Conservation (phyloP, 2,797 vertebrate genomes). For the Megaceryle alcyon region DNA sequence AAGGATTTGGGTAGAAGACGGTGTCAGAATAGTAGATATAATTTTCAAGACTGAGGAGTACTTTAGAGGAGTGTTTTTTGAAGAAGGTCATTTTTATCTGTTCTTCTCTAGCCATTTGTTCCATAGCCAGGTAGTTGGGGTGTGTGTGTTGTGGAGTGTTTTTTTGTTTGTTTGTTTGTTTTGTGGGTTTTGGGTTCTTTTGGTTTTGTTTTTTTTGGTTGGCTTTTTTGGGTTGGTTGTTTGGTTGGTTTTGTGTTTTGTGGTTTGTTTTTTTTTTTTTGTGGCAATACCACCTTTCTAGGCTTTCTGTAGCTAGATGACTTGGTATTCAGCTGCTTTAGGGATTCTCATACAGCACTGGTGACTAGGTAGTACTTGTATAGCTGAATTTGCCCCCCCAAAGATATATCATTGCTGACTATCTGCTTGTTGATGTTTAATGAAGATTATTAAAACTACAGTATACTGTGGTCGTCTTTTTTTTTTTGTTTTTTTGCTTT, state of each 20-base stretch:
- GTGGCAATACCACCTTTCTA: neutral
- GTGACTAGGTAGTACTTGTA: neutral
- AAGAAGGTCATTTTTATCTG: neutral
- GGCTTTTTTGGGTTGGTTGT: too few relatives aligned
- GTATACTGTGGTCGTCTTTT: neutral
- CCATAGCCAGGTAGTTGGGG: rapidly evolving
- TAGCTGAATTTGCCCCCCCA: neutral
- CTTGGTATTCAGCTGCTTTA: neutral
- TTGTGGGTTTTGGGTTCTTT: too few relatives aligned
- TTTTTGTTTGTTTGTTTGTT: too few relatives aligned
- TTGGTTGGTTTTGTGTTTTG: too few relatives aligned
- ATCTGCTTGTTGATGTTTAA: neutral
- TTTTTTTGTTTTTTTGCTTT: neutral
- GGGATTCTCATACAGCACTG: neutral
- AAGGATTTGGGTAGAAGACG: neutral
- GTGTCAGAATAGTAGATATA: neutral
- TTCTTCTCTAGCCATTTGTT: neutral
- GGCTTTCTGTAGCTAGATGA: neutral
- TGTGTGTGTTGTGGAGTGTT: too few relatives aligned
- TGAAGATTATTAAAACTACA: slow-evolving; percentile 13
- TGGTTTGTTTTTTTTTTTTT: neutral
- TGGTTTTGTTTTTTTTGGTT: too few relatives aligned
- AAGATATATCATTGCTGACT: neutral
- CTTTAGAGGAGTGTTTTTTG: neutral
- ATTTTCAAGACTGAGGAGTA: neutral